Base-by-base conservation (phyloP, 2,113 vertebrate genomes). In the Electrona antarctica region DNA sequence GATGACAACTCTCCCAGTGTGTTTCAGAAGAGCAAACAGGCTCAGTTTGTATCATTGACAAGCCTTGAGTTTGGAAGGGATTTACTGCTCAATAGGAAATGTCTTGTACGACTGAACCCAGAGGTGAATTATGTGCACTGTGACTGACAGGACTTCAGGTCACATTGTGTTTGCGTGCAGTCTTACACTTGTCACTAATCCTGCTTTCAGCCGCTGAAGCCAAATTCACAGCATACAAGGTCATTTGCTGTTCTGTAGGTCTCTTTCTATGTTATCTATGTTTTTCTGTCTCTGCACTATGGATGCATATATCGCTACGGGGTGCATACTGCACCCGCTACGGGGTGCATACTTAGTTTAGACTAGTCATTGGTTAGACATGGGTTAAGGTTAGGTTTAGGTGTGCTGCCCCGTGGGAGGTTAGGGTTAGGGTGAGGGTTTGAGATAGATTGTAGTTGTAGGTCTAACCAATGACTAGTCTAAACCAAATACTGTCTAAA, bases 91-190 rank as follows among this genome's bases (percentile, higher is more conserved):
- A 41, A 6, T 41, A 41, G 33, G 33, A 41, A 41, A 41, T 41
- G 33, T 41, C 33, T 41, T 41, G 33, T 41, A 41, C 5, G 33
- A 41, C 33, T 41, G 33, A 41, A 6, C 1, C 33, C 33, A 41
- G 33, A 41, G 1, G 33, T 41, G 33, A 41, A n/a, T n/a, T 11
- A 54, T 54, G 52, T 13, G 13, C 12, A 13, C 10, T 12, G 6
- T 12, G n/a, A n/a, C 2, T 54, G 52, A 13, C n/a, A 54, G n/a
- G 51, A 12, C n/a, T 13, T n/a, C 15, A 67, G 62, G 56, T 66
- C 62, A 64, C 29, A 62, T 79, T 50, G 33, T 62, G 59, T 69
- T 67, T 69, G 21, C 61, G 28, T 59, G 46, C 13, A 7, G 7
- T 29, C n/a, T 45, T 62, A 64, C 56, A 48, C 45, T 64, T 58